Evolutionary conservation across 2,797 vertebrate species (phyloP), one percentile per base, ranked within the genome.

Genomic region (Siniperca scherzeri): DNA sequence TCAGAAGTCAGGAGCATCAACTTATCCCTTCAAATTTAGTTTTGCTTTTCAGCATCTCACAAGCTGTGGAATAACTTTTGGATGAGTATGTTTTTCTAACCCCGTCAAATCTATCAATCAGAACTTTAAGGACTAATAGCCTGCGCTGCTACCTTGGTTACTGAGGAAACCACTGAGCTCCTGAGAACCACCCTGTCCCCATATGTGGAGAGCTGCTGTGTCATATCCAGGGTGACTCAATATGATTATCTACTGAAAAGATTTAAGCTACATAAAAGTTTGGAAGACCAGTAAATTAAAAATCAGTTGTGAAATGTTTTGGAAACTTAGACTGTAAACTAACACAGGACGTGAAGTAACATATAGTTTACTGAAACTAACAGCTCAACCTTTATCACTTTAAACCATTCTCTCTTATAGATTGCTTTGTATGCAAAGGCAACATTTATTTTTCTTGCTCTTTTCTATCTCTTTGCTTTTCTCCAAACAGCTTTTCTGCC

Each of bases 1-100:
- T 87, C 86, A 80, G 73, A 85, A 79, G 88, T 85, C 83, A 85
- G 69, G 74, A 61, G 72, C 65, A 85, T 83, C 70, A 81, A 52
- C 36, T 65, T 73, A 74, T 50, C 78, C 77, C 56, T 55, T 62
- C 33, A 33, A 40, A 52, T 30, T 59, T 12, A 61, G 69, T 74
- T 77, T 79, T 50, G 27, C 62, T 56, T 80, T 87, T 75, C 70
- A 78, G 33, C 66, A 46, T 78, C 42, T 74, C 57, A 48, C 30
- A 59, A 59, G 74, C 48, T 77, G 30, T 48, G 40, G 48, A 74
- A 76, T 69, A 48, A 80, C 53, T 67, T 70, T 36, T 0, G 36
- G 44, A 82, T 64, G 62, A 77, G 38, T n/a, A 13, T 74, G 68
- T 71, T 80, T 88, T 83, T 81, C 60, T 33, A 59, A 70, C 74